phyloP scores from a whole-genome alignment of 2,113 vertebrate species.

The Myiopsitta monachus region DNA sequence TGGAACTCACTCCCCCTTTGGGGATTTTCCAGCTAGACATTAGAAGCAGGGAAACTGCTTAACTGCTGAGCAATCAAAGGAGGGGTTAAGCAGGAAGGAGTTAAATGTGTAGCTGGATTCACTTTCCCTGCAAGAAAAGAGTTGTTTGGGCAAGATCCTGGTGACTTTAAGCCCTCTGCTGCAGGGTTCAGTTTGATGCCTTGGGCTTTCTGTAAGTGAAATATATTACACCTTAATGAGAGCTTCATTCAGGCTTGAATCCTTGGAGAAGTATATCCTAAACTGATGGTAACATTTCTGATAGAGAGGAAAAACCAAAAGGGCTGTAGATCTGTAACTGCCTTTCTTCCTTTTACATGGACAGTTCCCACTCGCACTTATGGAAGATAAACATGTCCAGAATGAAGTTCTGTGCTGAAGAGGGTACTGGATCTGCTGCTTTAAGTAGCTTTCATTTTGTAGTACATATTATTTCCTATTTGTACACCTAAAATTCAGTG shows the following conservation, averaged over 20 bases:
- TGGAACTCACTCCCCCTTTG: background rate
- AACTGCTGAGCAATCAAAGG: no score
- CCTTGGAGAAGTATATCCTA: background rate
- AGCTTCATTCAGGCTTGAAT: background rate
- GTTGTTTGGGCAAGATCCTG: no score
- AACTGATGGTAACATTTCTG: background rate
- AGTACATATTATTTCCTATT: background rate
- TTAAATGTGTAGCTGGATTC: background rate
- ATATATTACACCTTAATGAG: background rate
- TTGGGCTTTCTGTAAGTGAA: background rate
- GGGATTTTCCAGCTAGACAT: rapidly evolving
- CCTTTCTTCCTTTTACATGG: background rate
- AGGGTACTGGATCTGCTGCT: background rate
- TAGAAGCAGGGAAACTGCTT: background rate
- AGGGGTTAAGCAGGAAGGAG: background rate
- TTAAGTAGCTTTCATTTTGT: background rate
- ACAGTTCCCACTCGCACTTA: background rate
- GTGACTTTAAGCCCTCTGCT: background rate
- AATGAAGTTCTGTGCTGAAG: background rate
- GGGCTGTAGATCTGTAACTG: background rate
- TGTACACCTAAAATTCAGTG: background rate
- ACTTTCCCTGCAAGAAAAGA: background rate
- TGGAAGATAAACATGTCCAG: background rate
- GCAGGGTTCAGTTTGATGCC: rapidly evolving
- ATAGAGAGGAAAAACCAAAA: background rate